phyloP scores from a whole-genome alignment of 2,888 invertebrate genomes.

The Cerastis rubricosa region DNA sequence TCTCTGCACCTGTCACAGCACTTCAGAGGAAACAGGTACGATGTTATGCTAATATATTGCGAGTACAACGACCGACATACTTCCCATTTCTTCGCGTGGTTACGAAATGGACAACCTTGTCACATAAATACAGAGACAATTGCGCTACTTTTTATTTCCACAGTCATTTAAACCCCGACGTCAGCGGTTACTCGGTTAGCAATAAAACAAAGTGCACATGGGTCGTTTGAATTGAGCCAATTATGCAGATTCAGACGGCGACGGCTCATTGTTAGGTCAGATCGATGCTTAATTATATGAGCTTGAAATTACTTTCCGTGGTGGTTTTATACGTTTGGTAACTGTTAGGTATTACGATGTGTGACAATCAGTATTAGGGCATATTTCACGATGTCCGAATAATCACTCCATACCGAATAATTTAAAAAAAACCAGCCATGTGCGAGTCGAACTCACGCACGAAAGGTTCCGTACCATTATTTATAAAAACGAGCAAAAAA shows the following conservation, averaged over 20 bases:
- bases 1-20: not conserved
- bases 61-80: not conserved
- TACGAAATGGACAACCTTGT: slow-evolving; percentile 18
- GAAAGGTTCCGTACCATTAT: no score
- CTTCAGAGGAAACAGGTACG: not conserved
- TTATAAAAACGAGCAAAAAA: no score
- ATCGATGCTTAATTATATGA: slow-evolving; percentile 56
- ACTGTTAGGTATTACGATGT: not conserved
- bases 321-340: not conserved
- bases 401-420: no score
- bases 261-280: slow-evolving; percentile 66
- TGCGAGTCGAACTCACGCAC: no score
- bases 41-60: not conserved
- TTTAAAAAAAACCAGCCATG: no score
- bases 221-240: slow-evolving; percentile 74
- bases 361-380: not conserved
- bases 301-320: slow-evolving; percentile 27
- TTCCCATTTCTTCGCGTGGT: not conserved
- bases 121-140: not conserved
- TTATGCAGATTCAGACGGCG: slow-evolving; percentile 74
- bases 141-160: slow-evolving; percentile 26
- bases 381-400: no score
- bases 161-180: slow-evolving; percentile 19
- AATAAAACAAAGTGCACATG: slow-evolving; percentile 67
- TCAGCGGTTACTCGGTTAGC: slow-evolving; percentile 49